Evolutionary conservation across 2,113 vertebrate species (phyloP).

Genomic region (cattle (Bos taurus)): DNA sequence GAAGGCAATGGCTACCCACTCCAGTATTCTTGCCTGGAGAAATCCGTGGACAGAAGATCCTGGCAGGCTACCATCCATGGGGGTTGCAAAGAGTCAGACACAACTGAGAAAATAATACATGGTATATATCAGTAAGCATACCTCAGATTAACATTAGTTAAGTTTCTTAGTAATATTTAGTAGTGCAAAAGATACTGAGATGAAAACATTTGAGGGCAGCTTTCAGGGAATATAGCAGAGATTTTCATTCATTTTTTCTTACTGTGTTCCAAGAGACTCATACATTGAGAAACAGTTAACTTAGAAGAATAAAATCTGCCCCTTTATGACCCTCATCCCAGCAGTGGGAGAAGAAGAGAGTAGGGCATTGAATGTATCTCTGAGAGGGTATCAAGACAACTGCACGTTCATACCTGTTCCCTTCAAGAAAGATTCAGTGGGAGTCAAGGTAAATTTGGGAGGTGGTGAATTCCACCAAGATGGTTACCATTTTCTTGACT

Average conservation of each 20-base stretch:
- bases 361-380: neutral
- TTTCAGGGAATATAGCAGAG: neutral
- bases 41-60: neutral
- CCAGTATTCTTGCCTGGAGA: neutral
- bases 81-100: neutral
- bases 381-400: neutral
- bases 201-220: neutral
- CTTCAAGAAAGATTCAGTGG: neutral
- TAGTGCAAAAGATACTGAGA: neutral
- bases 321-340: neutral
- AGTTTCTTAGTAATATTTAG: neutral
- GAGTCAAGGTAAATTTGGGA: neutral
- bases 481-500: neutral
- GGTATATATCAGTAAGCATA: neutral
- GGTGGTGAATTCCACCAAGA: neutral
- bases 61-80: neutral
- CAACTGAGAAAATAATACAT: neutral
- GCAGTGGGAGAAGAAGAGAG: neutral
- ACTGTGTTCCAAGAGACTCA: neutral
- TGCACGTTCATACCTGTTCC: neutral
- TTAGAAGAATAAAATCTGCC: neutral
- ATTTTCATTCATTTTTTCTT: neutral
- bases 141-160: neutral
- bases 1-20: neutral
- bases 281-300: neutral